phyloP scores from a whole-genome alignment of 23 tunicate species.

The Trididemnum miniatum region DNA sequence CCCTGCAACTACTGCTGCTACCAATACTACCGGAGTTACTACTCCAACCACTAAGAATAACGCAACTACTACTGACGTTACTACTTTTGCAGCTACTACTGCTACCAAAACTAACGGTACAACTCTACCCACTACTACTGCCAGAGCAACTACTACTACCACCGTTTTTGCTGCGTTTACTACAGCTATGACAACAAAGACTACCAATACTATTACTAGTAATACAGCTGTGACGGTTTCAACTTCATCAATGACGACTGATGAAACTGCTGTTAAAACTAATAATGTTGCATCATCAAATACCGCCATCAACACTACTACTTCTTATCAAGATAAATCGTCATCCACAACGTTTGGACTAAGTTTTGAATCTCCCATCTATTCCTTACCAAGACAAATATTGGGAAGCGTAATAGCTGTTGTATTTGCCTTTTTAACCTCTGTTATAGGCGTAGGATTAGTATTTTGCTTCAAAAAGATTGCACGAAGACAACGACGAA shows the following conservation, averaged over 20 bases:
- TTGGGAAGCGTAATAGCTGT: no score
- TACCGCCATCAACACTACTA: background rate
- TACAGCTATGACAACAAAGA: background rate
- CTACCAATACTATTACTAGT: background rate
- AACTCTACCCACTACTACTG: slow-evolving; percentile 8
- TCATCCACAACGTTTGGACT: no score
- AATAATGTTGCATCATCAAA: background rate
- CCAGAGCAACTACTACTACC: slow-evolving; percentile 16
- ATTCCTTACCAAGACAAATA: no score
- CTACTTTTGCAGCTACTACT: slow-evolving; percentile 20
- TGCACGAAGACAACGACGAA: no score
- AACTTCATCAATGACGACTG: background rate
- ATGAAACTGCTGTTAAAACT: background rate
- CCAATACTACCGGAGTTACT: slow-evolving; percentile 1
- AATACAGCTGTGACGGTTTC: background rate
- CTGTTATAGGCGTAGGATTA: no score
- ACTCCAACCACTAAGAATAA: slow-evolving; percentile 7
- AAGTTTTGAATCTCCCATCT: no score
- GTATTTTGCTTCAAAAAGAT: no score
- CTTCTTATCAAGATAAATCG: no score
- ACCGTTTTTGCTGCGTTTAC: background rate
- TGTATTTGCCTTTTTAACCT: no score
- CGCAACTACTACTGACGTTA: slow-evolving; percentile 10
- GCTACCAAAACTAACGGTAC: slow-evolving; percentile 6
- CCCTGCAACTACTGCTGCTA: slow-evolving; percentile 14